Percentiles rank a stretch among this genome's conserved stretches.
phyloP scores from a whole-genome alignment of 2,888 invertebrate genomes.

The Tenthredo notha region DNA sequence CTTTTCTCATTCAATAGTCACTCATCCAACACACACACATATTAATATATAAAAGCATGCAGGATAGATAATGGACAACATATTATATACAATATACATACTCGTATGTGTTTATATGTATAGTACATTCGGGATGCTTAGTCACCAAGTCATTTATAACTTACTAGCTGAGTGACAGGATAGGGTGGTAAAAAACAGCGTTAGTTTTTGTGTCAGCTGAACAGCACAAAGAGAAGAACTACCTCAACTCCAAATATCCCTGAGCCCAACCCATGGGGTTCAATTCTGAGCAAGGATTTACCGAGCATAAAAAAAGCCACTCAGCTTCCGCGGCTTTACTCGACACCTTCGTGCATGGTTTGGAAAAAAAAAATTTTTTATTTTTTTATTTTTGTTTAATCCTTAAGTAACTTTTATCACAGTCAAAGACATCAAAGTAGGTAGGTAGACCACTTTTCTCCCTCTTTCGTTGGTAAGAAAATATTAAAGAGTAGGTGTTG shows the following conservation, averaged over 20 bases:
- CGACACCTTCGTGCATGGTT: not conserved
- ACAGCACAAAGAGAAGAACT: conserved; percentile 15
- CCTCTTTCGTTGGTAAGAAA: not conserved
- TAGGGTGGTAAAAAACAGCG: conserved; percentile 9
- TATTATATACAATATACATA: not conserved
- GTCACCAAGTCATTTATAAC: conserved; percentile 39
- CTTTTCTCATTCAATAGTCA: not conserved
- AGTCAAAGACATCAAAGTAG: not conserved
- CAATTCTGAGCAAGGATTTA: conserved; percentile 26
- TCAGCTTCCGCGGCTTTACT: conserved; percentile 3
- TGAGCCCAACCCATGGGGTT: not conserved
- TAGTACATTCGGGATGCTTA: conserved; percentile 7
- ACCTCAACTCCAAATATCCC: conserved; percentile 19
- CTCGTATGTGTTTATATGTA: not conserved
- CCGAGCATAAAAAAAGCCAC: conserved; percentile 18
- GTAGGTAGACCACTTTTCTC: not conserved
- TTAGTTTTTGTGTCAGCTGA: conserved; percentile 16
- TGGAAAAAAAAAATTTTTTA: not conserved
- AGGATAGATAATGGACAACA: not conserved
- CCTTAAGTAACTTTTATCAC: not conserved
- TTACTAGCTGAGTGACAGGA: conserved; percentile 23
- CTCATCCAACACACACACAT: not conserved
- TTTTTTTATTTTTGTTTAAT: not conserved
- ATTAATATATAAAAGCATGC: not conserved
- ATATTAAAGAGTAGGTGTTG: not conserved